phyloP scores from a whole-genome alignment of 2,797 vertebrate genomes.

The Tarsius wallacei region DNA sequence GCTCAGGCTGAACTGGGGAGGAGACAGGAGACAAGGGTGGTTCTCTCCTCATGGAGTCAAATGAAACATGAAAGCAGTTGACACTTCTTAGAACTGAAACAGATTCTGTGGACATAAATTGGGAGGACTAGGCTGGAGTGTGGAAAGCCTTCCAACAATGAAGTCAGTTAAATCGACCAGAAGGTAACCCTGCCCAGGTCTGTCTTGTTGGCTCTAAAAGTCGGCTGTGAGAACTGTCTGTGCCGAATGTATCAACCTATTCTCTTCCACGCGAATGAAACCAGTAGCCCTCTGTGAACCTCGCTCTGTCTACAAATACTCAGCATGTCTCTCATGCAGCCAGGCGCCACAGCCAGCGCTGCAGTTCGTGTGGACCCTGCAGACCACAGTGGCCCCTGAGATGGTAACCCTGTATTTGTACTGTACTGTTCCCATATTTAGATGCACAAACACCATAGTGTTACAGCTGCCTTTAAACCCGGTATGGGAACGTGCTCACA shows the following conservation, averaged over 20 bases:
- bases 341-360: not conserved
- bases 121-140: slow-evolving; percentile 37
- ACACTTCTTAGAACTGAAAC: slow-evolving; percentile 60
- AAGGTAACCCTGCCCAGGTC: slow-evolving; percentile 47
- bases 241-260: not conserved
- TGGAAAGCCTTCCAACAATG: slow-evolving; percentile 33
- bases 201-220: not conserved
- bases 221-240: not conserved
- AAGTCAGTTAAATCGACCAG: not conserved
- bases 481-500: not conserved
- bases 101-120: slow-evolving; percentile 7
- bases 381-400: not conserved
- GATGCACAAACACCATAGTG: not conserved
- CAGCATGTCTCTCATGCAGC: not conserved
- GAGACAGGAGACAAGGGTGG: not conserved
- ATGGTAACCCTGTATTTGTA: not conserved
- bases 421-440: not conserved
- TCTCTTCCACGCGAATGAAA: not conserved
- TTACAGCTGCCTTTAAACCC: not conserved
- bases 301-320: not conserved
- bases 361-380: not conserved
- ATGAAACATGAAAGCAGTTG: slow-evolving; percentile 41
- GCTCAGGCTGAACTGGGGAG: not conserved
- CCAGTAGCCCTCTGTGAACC: not conserved
- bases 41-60: slow-evolving; percentile 14